Evolutionary conservation across 2,797 vertebrate genomes (phyloP).

Genomic region (Gadopsis bispinosus): DNA sequence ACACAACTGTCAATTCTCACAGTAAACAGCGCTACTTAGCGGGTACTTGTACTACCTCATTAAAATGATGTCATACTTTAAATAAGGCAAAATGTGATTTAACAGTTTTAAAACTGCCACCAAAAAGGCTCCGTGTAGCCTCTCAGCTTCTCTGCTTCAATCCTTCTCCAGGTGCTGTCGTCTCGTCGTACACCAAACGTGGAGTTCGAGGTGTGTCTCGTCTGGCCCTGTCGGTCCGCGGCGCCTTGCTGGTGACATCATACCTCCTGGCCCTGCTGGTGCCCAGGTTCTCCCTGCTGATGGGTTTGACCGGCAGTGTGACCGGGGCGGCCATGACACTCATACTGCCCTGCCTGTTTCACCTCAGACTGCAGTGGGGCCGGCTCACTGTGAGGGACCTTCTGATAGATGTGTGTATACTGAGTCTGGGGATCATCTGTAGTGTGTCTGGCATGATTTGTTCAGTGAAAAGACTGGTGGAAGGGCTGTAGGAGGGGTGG

Average conservation of each 20-base stretch:
- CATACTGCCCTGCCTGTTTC: constrained; percentile 86
- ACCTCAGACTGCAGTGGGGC: constrained; percentile 86
- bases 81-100: background rate
- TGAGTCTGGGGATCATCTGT: constrained; percentile 84
- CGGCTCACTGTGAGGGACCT: constrained; percentile 75
- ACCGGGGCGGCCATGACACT: constrained; percentile 87
- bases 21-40: background rate
- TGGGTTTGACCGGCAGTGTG: constrained; percentile 88
- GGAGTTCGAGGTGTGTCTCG: constrained; percentile 49
- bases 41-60: background rate
- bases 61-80: background rate
- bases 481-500: constrained; percentile 60
- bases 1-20: background rate
- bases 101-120: background rate
- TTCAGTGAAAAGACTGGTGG: constrained; percentile 82
- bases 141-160: constrained; percentile 22
- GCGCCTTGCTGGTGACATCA: constrained; percentile 83
- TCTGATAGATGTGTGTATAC: constrained; percentile 80
- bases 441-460: constrained; percentile 84
- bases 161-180: constrained; percentile 40
- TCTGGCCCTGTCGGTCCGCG: constrained; percentile 74
- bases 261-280: constrained; percentile 85
- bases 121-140: background rate
- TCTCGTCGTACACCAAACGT: constrained; percentile 29
- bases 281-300: constrained; percentile 86